Base-by-base conservation (phyloP, 2,888 invertebrate species). In the Dasypogon diadema region DNA sequence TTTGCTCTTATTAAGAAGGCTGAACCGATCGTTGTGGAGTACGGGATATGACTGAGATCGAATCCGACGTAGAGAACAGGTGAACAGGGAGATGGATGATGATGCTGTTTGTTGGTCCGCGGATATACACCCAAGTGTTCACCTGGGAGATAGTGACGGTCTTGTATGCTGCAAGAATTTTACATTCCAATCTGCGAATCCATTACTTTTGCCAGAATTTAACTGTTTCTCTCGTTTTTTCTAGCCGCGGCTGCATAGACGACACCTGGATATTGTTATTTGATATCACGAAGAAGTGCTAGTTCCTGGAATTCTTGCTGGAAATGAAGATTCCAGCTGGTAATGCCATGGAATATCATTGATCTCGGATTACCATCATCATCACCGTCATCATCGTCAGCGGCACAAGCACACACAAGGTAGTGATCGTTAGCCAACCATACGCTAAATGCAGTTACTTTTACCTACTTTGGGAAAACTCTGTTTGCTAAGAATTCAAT, bases 211-310 rank as follows among this genome's bases (percentile, higher is more conserved):
- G 60, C 26, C 65, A 73, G 75, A 77, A 77, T 48, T 74, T 77
- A 77, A 77, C 77, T 77, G 77, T 77, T 75, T 75, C 22, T 73
- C 48, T 14, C 12, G 12, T 77, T 77, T 42, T 77, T 70, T 76
- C 24, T 37, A 54, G 10, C 14, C 14, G 8, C n/a, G 2, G 14
- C 14, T 30, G n/a, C 22, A 42, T 14, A 42, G 46, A 30, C 6
- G 30, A 1, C 21, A 12, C 14, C 18, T 21, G 48, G 54, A 30
- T 16, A 70, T 54, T 70, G 70, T 70, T 48, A 68, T 48, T 26
- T 48, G 65, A 68, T 68, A 48, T 14, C 65, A 5, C 22, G 21
- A 5, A 5, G 8, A 24, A 34, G 48, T 68, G 65, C 16, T 68
- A 26, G 16, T 68, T 68, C 65, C 26, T 68, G 46, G 48, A 68